phyloP scores from a whole-genome alignment of 2,113 vertebrate species.

The Clarias macrocephalus region DNA sequence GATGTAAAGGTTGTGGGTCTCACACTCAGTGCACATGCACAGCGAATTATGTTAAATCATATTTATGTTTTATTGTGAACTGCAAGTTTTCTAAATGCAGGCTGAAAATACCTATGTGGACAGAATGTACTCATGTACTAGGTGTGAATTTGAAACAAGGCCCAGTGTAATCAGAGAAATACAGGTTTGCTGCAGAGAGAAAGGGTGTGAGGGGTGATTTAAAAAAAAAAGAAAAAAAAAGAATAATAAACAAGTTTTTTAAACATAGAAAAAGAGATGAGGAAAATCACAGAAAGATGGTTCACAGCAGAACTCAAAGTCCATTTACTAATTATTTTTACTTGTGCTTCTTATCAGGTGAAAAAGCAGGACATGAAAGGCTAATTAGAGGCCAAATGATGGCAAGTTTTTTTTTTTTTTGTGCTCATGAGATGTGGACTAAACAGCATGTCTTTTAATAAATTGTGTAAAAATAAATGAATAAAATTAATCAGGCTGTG shows the following conservation, averaged over 20 bases:
- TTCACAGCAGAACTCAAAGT: constrained; percentile 4
- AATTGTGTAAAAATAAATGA: not conserved
- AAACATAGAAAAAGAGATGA: constrained; percentile 47
- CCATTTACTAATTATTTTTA: not conserved
- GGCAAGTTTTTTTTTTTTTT: not conserved
- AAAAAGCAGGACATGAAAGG: not conserved
- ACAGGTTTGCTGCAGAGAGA: constrained; percentile 60
- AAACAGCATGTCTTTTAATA: not conserved
- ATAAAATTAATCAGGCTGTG: too few relatives aligned
- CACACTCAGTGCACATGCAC: not conserved
- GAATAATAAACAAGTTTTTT: not conserved
- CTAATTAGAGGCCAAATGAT: not conserved
- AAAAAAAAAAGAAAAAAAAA: too few relatives aligned
- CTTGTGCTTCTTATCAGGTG: not conserved
- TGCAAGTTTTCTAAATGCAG: not conserved
- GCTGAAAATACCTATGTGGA: not conserved
- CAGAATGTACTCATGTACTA: not conserved
- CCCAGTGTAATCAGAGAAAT: constrained; percentile 56
- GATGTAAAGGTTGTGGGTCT: not conserved
- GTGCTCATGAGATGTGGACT: too few relatives aligned
- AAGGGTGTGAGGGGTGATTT: constrained; percentile 35
- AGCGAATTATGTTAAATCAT: not conserved
- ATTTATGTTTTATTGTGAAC: not conserved
- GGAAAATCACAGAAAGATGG: constrained; percentile 22
- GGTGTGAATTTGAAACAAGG: constrained; percentile 51